Evolutionary conservation across 2,888 invertebrate species (phyloP).

Genomic region (Drosophila peninsularis): DNA sequence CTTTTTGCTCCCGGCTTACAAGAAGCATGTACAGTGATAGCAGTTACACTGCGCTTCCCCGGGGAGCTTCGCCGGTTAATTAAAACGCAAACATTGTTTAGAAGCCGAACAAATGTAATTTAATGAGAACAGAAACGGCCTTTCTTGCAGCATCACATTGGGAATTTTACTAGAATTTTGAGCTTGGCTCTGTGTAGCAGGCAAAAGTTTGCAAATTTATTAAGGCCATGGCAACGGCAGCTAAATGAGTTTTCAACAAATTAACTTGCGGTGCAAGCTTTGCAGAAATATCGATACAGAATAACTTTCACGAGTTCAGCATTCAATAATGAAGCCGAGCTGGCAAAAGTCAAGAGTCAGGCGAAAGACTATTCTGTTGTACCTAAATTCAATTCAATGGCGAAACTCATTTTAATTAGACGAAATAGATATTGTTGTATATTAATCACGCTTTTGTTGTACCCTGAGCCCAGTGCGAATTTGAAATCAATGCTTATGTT

Average conservation of each 20-base stretch:
- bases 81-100: conserved; percentile 11
- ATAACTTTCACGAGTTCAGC: conserved; percentile 34
- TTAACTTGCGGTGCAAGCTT: conserved; percentile 13
- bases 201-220: conserved; percentile 63
- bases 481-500: no score
- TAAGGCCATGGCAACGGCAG: conserved; percentile 26
- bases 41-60: not conserved
- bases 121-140: not conserved
- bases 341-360: not conserved
- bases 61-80: conserved; percentile 4
- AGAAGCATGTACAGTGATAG: not conserved
- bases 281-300: conserved; percentile 40
- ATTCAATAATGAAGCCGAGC: conserved; percentile 15
- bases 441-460: no score
- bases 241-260: conserved; percentile 47
- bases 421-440: not conserved
- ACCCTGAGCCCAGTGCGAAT: no score
- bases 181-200: conserved; percentile 32
- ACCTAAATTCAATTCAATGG: not conserved
- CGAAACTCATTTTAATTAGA: not conserved
- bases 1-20: not conserved
- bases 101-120: conserved; percentile 4
- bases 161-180: conserved; percentile 20
- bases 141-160: conserved; percentile 12
- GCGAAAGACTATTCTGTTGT: not conserved